Conservation (phyloP, 2,113 vertebrate species). For the Gnathonemus echidnorhynchus region DNA sequence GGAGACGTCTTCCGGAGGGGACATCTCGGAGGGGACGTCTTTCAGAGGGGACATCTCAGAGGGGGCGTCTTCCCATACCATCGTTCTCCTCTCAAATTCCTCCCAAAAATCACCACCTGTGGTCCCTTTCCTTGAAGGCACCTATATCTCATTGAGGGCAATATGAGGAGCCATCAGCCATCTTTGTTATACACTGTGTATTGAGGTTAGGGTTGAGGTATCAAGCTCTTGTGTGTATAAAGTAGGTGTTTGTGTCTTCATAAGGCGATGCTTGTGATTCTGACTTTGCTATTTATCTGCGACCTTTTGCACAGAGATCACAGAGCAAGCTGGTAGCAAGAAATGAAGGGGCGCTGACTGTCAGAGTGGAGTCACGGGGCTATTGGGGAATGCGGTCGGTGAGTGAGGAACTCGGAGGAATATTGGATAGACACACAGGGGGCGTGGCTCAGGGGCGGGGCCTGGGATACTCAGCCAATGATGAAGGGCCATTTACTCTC, state of each 20-base stretch:
- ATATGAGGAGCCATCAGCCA: neutral
- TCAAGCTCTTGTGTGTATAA: neutral
- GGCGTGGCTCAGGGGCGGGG: constrained; percentile 56
- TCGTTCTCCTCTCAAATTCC: neutral
- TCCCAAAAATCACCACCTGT: constrained; percentile 3
- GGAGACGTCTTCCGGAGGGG: too few species aligned
- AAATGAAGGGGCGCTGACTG: constrained; percentile 47
- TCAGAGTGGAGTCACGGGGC: constrained; percentile 50
- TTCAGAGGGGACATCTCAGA: too few species aligned
- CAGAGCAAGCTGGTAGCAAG: constrained; percentile 45
- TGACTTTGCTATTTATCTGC: neutral
- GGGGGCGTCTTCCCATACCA: too few species aligned
- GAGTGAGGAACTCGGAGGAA: constrained; percentile 72
- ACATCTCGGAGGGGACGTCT: too few species aligned
- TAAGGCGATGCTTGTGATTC: neutral
- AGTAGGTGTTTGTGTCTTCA: neutral
- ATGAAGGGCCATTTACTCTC: neutral
- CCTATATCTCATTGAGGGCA: neutral
- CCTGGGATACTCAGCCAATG: constrained; percentile 28
- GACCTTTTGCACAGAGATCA: constrained; percentile 37
- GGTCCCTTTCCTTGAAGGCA: neutral
- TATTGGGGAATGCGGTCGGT: constrained; percentile 64
- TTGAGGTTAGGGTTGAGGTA: neutral
- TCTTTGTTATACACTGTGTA: neutral
- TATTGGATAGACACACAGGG: constrained; percentile 62